Base-by-base conservation (phyloP, 2,113 vertebrate genomes). In the Amblyornis subalaris region DNA sequence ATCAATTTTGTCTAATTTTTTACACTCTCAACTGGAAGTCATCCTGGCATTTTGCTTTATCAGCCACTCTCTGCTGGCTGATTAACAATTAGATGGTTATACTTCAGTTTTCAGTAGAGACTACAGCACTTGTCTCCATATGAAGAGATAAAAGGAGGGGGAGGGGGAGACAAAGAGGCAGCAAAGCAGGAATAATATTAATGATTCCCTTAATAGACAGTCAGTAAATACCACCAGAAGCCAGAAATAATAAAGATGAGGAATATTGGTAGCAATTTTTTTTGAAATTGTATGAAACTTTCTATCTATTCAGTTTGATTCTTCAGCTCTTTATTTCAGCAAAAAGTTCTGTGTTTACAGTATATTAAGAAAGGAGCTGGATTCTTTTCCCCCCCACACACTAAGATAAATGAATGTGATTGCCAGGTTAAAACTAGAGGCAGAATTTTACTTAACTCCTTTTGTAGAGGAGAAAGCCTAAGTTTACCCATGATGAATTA, bases 131-230 rank as follows among this genome's bases (percentile, higher is more conserved):
- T 29, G 22, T 74, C 38, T 84, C 69, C 36, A 21, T 40, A 53
- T 13, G 28, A 92, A 81, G 76, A 88, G 48, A 77, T 60, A 55
- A 93, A 85, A 69, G 67, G 48, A 92, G 57, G 58, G 51, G 55
- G 75, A 91, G 29, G 33, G 50, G 44, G 18, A 88, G 25, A 76
- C 67, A 95, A 93, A 95, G 88, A 80, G 36, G n/a, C 42, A 91
- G 82, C 36, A 84, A 92, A 72, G 61, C 72, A 64, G 45, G 57
- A n/a, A 70, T 88, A 57, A 67, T 93, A 86, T 67, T 85, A 93
- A 94, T 85, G 45, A 88, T 76, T 89, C 55, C 40, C n/a, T 82
- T 93, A 74, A 66, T 14, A 76, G n/a, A 21, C 48, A 65, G 53
- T 35, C n/a, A 91, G 75, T 48, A 93, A 93, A 84, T 64, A 81